Percentiles rank a stretch among this genome's conserved stretches.
Conservation (phyloP, 2,888 invertebrate genomes). For the Silvanus unidentatus region DNA sequence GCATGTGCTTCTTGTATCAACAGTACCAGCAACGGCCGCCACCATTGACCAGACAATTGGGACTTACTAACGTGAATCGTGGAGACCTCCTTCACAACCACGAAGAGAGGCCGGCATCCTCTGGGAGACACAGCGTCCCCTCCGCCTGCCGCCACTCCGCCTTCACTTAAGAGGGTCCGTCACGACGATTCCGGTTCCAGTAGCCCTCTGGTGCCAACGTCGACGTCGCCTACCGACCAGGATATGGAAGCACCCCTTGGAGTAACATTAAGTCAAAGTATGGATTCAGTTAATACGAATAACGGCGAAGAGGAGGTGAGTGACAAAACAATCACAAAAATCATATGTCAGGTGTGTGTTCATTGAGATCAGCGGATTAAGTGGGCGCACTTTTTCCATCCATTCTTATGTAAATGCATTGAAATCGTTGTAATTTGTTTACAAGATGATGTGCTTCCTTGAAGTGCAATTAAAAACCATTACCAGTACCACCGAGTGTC, state of each 20-base stretch:
- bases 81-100: slow-evolving; percentile 46
- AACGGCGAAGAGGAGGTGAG: slow-evolving; percentile 96
- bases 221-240: slow-evolving; percentile 42
- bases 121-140: slow-evolving; percentile 44
- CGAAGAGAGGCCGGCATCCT: slow-evolving; percentile 48
- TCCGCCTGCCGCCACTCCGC: slow-evolving; percentile 40
- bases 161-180: slow-evolving; percentile 44
- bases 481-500: too few species aligned
- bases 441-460: too few species aligned
- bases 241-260: slow-evolving; percentile 64
- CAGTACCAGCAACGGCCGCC: not conserved
- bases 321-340: slow-evolving; percentile 1
- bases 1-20: slow-evolving; percentile 19
- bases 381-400: too few species aligned
- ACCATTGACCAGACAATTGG: slow-evolving; percentile 19
- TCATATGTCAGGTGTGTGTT: too few species aligned
- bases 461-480: too few species aligned
- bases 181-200: slow-evolving; percentile 41
- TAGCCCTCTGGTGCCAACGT: slow-evolving; percentile 32
- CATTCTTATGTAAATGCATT: too few species aligned
- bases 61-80: slow-evolving; percentile 42
- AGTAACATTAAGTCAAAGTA: slow-evolving; percentile 87
- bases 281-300: slow-evolving; percentile 95
- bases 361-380: too few species aligned
- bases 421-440: too few species aligned